Base-by-base conservation (phyloP, 2,113 vertebrate genomes). In the Regulus satrapa region DNA sequence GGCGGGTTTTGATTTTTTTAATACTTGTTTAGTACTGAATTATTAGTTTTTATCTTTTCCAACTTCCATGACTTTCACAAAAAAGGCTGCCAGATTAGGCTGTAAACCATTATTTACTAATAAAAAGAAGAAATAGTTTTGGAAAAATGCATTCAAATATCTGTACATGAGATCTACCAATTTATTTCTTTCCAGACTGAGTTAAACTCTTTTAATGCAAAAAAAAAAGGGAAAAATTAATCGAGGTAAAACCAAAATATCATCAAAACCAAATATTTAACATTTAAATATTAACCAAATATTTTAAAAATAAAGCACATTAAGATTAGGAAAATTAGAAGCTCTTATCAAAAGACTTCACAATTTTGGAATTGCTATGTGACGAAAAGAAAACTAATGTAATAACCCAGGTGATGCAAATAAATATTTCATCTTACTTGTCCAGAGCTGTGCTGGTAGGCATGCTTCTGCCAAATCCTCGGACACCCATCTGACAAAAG, bases 401-500 rank as follows among this genome's bases (percentile, higher is more conserved):
- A 80, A 84, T 52, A 51, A 36, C 5, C 41, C 67, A 68, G 28
- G 12, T 36, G 34, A 72, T 45, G 41, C 17, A 79, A 6, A 63
- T 9, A 49, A 59, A 63, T 7, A 28, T 62, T 75, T 68, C 54
- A 69, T 88, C 97, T 96, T 98, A 99, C 99, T 98, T 99, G 98
- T 99, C 99, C 28, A 99, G 96, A 85, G 99, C 99, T 9, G 98
- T 98, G 95, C 99, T 99, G 92, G 99, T 99, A 66, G 99, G 99
- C 99, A 99, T 98, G 92, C 99, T 99, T 76, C 99, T 98, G 54
- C 99, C 99, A 92, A 99, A 99, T 68, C 99, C 99, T 90, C 98
- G 98, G 82, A 99, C 96, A 23, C 99, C 99, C 95, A 97, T 97
- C 97, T 99, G 99, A 96, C 98, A 97, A 93, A 99, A 99, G 97